These are phyloP conservation scores for Acanthopagrus latus DNA, from an alignment of 2,797 vertebrate genomes.

Conservation along the genomic window DNA sequence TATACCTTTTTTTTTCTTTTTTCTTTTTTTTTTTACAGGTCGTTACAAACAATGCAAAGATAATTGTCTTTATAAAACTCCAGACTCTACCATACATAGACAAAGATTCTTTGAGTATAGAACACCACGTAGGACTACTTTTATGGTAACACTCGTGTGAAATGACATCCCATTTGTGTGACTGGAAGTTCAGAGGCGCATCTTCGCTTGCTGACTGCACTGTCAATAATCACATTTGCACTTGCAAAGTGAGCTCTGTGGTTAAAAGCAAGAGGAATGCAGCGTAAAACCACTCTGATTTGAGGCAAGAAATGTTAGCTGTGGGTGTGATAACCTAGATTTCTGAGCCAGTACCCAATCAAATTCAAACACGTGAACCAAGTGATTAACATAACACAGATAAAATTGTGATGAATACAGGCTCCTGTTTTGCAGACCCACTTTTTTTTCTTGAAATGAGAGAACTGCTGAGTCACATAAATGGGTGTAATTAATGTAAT, in stretches of 20 bases:
- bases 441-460: slow-evolving; percentile 46
- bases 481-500: slow-evolving; percentile 77
- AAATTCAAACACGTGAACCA: slow-evolving; percentile 12
- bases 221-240: slow-evolving; percentile 22
- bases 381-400: slow-evolving; percentile 3
- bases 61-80: slow-evolving; percentile 96
- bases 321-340: slow-evolving; percentile 48
- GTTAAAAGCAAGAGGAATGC: slow-evolving; percentile 46
- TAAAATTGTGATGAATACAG: not conserved
- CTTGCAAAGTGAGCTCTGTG: slow-evolving; percentile 34
- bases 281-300: slow-evolving; percentile 10
- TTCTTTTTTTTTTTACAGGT: slow-evolving; percentile 83
- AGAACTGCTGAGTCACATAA: slow-evolving; percentile 90
- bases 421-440: slow-evolving; percentile 11
- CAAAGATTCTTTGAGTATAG: slow-evolving; percentile 90
- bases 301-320: slow-evolving; percentile 17
- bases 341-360: slow-evolving; percentile 22
- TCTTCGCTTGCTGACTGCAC: slow-evolving; percentile 8
- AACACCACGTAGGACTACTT: slow-evolving; percentile 81
- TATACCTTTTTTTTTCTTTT: slow-evolving; percentile 80
- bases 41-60: slow-evolving; percentile 97
- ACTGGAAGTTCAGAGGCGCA: slow-evolving; percentile 81
- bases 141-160: slow-evolving; percentile 88
- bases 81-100: slow-evolving; percentile 90
- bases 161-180: slow-evolving; percentile 80